A percentile compares a stretch with the other conserved stretches of the same genome.
Evolutionary conservation across 2,888 invertebrate species (phyloP).

Genomic region (Crepidodera aurea): DNA sequence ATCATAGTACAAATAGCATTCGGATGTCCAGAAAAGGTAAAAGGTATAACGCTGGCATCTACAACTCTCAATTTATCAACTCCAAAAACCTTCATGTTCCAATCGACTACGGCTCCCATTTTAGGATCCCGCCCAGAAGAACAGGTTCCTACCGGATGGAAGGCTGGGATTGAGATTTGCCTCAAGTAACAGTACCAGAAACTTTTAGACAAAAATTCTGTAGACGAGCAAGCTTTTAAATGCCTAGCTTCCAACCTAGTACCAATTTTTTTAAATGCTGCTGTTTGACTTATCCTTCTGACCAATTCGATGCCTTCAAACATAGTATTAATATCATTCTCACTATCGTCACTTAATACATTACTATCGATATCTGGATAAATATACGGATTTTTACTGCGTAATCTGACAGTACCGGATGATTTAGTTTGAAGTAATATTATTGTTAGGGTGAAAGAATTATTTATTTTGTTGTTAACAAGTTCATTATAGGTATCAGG

Average conservation of each 20-base stretch:
- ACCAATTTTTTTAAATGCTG: constrained; percentile 64
- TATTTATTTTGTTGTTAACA: constrained; percentile 51
- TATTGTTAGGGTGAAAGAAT: constrained; percentile 13
- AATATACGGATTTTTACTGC: constrained; percentile 26
- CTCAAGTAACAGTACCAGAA: constrained; percentile 32
- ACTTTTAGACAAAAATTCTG: constrained; percentile 26
- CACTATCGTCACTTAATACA: constrained; percentile 66
- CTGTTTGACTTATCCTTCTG: constrained; percentile 60
- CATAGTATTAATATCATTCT: constrained; percentile 62
- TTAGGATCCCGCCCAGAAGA: constrained; percentile 72
- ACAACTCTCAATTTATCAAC: constrained; percentile 68
- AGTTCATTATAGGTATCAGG: constrained; percentile 55
- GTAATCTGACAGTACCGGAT: constrained; percentile 69
- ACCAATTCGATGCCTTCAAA: constrained; percentile 63
- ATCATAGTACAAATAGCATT: constrained; percentile 74
- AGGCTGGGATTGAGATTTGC: constrained; percentile 46
- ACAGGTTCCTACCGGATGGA: constrained; percentile 73
- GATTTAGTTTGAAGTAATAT: constrained; percentile 13
- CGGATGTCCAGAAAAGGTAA: constrained; percentile 70
- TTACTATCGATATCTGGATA: constrained; percentile 69
- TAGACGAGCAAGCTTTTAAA: constrained; percentile 17
- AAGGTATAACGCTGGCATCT: constrained; percentile 72
- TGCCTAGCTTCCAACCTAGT: constrained; percentile 55
- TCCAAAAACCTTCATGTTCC: constrained; percentile 68
- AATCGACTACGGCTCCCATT: constrained; percentile 69